Base-by-base conservation (phyloP, 2,113 vertebrate genomes). In the Jaculus jaculus region DNA sequence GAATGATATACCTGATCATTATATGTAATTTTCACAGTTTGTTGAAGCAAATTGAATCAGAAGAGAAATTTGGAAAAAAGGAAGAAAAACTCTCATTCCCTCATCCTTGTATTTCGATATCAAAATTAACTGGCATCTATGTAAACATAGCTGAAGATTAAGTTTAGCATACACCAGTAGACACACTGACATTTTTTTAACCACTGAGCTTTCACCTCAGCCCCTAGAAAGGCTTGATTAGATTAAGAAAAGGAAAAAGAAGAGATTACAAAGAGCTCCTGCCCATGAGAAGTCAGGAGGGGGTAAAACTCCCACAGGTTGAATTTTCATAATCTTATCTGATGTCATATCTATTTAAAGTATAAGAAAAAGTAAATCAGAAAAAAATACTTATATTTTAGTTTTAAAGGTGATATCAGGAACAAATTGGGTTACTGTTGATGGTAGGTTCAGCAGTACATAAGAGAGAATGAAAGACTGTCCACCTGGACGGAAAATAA, bases 361-460 rank as follows among this genome's bases (percentile, higher is more conserved):
- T 85, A 34, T 66, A 92, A 92, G 86, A 79, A 93, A 89, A 95
- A 61, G 24, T 84, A 87, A 93, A 77, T 80, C 23, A 87, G 61
- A 9, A 94, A 95, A 81, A 96, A 61, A 37, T 37, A 93, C 37
- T 42, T 13, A 0, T 89, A 13, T 72, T 47, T 71, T 93, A 93
- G 88, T 71, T 97, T 93, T 78, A 91, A 94, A 90, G 88, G 84
- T 89, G 0, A 66, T 77, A n/a, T 37, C 2, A 42, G 54, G 63
- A 89, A 65, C 32, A 72, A 26, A 89, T 87, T 71, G 84, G 16
- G 0, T 66, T 39, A 16, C 89, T 75, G 9, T 60, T 83, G 39
- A 24, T 69, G 63, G 89, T 77, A 34, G 12, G 42, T 51, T 74
- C 75, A 75, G 69, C 90, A 71, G 15, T 79, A 60, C 89, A 72